Conservation (phyloP, 2,888 invertebrate genomes). For the Xestia sexstrigata region DNA sequence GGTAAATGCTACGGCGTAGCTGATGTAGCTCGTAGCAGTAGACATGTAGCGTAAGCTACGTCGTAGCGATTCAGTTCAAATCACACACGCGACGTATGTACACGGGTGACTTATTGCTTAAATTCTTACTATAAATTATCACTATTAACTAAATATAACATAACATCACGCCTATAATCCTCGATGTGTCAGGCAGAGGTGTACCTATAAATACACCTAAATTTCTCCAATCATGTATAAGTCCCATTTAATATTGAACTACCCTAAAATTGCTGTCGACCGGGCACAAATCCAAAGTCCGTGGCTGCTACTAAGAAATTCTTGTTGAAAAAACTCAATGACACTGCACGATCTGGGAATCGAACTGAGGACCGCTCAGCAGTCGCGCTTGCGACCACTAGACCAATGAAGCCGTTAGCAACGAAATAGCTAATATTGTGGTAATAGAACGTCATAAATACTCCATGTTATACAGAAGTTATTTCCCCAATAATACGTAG, state of each 20-base stretch:
- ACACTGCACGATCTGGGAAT: not conserved
- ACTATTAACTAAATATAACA: not conserved
- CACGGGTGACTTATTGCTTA: no score
- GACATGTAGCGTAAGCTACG: slow-evolving; percentile 9
- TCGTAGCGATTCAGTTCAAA: not conserved
- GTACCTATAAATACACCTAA: not conserved
- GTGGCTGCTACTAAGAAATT: not conserved
- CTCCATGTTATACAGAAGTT: not conserved
- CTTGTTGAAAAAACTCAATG: no score
- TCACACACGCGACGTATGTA: not conserved
- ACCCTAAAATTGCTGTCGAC: not conserved
- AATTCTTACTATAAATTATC: not conserved
- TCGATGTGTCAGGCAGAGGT: not conserved
- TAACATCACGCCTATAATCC: not conserved
- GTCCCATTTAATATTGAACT: not conserved
- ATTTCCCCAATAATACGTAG: not conserved
- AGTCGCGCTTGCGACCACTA: not conserved
- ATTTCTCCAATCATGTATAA: not conserved
- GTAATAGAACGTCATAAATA: not conserved
- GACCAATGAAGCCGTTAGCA: not conserved
- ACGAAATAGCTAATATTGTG: not conserved
- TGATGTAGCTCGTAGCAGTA: slow-evolving; percentile 11
- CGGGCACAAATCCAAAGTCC: not conserved
- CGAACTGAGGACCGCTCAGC: not conserved
- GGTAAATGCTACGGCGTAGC: not conserved